phyloP scores from a whole-genome alignment of 2,797 vertebrate genomes.

The Xiphophorus birchmanni region DNA sequence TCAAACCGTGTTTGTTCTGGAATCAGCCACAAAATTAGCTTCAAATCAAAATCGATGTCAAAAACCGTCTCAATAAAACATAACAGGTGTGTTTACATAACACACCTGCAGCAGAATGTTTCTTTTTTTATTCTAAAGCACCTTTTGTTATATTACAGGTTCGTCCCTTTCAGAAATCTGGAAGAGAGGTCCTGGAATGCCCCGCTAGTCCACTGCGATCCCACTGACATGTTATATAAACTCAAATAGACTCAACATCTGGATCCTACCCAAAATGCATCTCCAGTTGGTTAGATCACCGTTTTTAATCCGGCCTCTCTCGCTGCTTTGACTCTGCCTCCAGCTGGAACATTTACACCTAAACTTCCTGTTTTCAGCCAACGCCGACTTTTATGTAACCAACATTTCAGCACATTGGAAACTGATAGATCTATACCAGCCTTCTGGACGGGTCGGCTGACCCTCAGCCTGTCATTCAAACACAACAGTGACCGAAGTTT shows the following conservation, averaged over 20 bases:
- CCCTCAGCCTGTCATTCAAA: constrained; percentile 4
- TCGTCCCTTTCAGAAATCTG: neutral
- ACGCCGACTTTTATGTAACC: neutral
- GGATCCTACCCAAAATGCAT: constrained; percentile 63
- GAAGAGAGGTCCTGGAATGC: neutral
- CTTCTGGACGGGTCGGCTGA: neutral
- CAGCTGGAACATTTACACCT: constrained; percentile 18
- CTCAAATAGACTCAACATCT: constrained; percentile 32
- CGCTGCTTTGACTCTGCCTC: constrained; percentile 50
- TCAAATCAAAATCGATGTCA: neutral
- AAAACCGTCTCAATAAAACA: neutral
- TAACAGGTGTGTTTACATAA: neutral
- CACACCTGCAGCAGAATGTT: neutral
- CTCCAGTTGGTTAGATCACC: constrained; percentile 69
- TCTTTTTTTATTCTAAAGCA: neutral
- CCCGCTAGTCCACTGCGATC: constrained; percentile 51
- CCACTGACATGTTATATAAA: constrained; percentile 66
- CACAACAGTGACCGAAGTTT: neutral
- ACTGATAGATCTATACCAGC: constrained; percentile 33
- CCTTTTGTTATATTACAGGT: neutral
- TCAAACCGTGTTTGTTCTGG: too few species aligned
- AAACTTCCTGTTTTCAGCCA: neutral
- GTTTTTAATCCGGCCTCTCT: constrained; percentile 61
- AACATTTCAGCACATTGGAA: constrained; percentile 28
- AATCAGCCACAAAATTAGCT: too few species aligned